Evolutionary conservation across 2,888 invertebrate genomes (phyloP).

Genomic region (Caradrina kadenii): DNA sequence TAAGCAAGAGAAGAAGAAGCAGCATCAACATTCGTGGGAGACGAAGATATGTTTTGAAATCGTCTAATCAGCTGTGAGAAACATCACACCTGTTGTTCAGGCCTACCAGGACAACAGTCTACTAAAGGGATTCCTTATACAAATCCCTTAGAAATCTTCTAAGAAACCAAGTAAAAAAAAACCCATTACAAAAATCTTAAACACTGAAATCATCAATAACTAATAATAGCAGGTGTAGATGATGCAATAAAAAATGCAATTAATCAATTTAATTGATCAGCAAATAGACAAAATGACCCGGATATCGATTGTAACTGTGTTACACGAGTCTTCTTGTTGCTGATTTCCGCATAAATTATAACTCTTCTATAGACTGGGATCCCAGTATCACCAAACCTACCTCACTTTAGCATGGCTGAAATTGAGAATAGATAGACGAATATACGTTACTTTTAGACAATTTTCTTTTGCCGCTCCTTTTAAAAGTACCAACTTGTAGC

Average conservation of each 20-base stretch:
- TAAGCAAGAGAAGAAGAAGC: too few relatives aligned
- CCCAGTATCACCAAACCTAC: neutral
- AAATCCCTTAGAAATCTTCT: neutral
- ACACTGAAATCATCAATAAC: neutral
- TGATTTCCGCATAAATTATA: conserved; percentile 25
- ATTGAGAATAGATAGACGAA: too few relatives aligned
- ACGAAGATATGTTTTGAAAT: too few relatives aligned
- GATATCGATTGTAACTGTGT: conserved; percentile 59
- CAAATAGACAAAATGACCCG: conserved; percentile 53
- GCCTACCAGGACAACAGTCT: neutral
- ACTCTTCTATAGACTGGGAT: neutral
- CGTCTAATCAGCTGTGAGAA: too few relatives aligned
- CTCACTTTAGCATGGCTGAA: too few relatives aligned
- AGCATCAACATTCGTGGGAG: too few relatives aligned
- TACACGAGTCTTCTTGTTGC: conserved; percentile 57
- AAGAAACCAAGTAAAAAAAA: neutral
- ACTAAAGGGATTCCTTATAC: neutral
- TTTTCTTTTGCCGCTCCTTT: too few relatives aligned
- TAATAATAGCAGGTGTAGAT: conserved; percentile 29
- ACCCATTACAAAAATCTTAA: neutral
- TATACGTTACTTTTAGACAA: too few relatives aligned
- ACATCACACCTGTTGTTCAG: neutral
- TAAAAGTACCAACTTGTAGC: too few relatives aligned
- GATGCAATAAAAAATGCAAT: conserved; percentile 36
- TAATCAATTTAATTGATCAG: conserved; percentile 48